Conservation (phyloP, 2,797 vertebrate genomes). For the Sebastes kiyomatsui region DNA sequence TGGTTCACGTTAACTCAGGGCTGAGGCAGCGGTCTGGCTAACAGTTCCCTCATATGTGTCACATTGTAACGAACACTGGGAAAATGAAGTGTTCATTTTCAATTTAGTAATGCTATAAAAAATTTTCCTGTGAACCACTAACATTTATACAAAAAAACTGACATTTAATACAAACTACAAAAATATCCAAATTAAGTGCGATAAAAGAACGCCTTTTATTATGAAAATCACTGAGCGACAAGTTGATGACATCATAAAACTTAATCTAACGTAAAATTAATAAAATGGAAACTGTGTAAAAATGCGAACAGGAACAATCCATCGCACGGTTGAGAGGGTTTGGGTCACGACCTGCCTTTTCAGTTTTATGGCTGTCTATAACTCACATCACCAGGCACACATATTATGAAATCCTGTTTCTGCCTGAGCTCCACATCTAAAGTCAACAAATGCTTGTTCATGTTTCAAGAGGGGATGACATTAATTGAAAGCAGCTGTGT, state of each 20-base stretch:
- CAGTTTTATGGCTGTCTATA: constrained; percentile 62
- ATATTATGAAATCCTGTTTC: constrained; percentile 69
- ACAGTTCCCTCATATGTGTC: constrained; percentile 27
- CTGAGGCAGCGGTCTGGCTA: constrained; percentile 44
- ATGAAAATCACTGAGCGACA: constrained; percentile 11
- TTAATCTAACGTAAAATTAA: constrained; percentile 31
- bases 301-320: constrained; percentile 46
- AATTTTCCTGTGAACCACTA: neutral
- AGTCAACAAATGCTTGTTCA: constrained; percentile 80
- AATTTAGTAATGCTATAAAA: constrained; percentile 3
- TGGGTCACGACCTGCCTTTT: constrained; percentile 68
- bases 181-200: neutral
- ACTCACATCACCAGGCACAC: constrained; percentile 68
- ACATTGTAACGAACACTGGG: constrained; percentile 42
- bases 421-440: constrained; percentile 66
- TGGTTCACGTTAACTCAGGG: constrained; percentile 47
- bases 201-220: constrained; percentile 12
- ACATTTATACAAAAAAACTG: constrained; percentile 4
- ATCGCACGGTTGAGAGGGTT: constrained; percentile 51
- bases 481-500: constrained; percentile 81
- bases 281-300: constrained; percentile 43
- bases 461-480: constrained; percentile 65
- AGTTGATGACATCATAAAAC: constrained; percentile 50
- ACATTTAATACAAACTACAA: constrained; percentile 12
- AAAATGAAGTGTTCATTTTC: constrained; percentile 34